Evolutionary conservation across 1,140 invertebrate genomes (phyloP).

Genomic region (Caenorhabditis briggsae): DNA sequence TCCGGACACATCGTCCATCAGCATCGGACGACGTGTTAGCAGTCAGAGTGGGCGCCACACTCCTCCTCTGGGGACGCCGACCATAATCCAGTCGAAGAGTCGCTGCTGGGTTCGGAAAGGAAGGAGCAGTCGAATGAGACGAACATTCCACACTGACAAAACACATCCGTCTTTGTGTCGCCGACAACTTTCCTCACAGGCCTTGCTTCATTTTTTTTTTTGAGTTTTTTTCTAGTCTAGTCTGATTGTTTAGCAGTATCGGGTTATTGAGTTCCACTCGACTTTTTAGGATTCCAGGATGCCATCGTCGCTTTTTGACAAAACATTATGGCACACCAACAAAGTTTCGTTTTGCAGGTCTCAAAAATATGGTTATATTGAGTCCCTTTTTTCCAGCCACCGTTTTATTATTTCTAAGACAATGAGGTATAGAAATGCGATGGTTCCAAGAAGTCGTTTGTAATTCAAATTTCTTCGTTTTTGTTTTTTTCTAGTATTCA

Average conservation of each 20-base stretch:
- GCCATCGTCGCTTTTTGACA: no score
- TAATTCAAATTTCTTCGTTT: neutral
- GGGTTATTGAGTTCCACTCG: neutral
- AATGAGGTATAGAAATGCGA: no score
- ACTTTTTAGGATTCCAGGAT: no score
- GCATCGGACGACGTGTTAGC: conserved; percentile 46
- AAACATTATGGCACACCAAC: no score
- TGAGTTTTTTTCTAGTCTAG: no score
- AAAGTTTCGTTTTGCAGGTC: no score
- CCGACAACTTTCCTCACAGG: conserved; percentile 22
- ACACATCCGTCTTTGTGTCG: conserved; percentile 53
- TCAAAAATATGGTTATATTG: neutral
- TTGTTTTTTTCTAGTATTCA: neutral
- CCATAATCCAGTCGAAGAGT: conserved; percentile 26
- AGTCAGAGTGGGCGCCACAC: conserved; percentile 9
- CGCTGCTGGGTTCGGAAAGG: conserved; percentile 2
- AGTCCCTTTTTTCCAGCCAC: neutral
- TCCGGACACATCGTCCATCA: conserved; percentile 52
- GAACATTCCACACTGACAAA: conserved; percentile 36
- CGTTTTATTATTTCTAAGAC: no score
- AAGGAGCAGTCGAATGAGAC: conserved; percentile 5
- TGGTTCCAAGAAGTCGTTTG: no score
- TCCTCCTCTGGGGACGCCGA: conserved; percentile 3
- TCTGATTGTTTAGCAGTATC: neutral
- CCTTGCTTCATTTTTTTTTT: neutral